Conservation (phyloP, 2,888 invertebrate genomes). For the Busseola fusca region DNA sequence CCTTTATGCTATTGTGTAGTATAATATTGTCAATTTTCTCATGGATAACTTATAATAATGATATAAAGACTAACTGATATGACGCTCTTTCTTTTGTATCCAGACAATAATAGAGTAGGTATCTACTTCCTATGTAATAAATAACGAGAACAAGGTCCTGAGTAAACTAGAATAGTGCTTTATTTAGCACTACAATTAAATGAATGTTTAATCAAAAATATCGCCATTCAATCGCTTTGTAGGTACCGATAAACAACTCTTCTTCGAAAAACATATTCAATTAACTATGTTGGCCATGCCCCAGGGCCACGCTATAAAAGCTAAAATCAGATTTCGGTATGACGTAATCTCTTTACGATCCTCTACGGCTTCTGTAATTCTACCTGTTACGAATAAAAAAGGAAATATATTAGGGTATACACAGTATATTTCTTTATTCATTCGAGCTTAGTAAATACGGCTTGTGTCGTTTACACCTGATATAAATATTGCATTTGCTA, state of each 20-base stretch:
- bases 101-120: background rate
- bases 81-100: background rate
- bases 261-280: slow-evolving; percentile 38
- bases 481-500: slow-evolving; percentile 14
- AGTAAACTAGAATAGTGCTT: slow-evolving; percentile 15
- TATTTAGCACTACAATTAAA: slow-evolving; percentile 23
- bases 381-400: slow-evolving; percentile 9
- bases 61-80: background rate
- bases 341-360: slow-evolving; percentile 22
- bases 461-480: background rate
- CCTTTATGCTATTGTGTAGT: background rate
- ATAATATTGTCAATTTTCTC: background rate
- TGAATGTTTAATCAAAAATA: slow-evolving; percentile 30
- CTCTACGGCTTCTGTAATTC: slow-evolving; percentile 27
- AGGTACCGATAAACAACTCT: slow-evolving; percentile 17
- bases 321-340: slow-evolving; percentile 32
- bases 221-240: slow-evolving; percentile 9
- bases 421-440: background rate
- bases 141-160: slow-evolving; percentile 5
- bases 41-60: background rate
- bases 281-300: slow-evolving; percentile 21
- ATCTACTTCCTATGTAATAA: background rate
- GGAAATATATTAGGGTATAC: slow-evolving; percentile 1
- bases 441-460: background rate
- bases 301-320: slow-evolving; percentile 29